phyloP scores from a whole-genome alignment of 2,888 invertebrate genomes.

The Netelia melanura region DNA sequence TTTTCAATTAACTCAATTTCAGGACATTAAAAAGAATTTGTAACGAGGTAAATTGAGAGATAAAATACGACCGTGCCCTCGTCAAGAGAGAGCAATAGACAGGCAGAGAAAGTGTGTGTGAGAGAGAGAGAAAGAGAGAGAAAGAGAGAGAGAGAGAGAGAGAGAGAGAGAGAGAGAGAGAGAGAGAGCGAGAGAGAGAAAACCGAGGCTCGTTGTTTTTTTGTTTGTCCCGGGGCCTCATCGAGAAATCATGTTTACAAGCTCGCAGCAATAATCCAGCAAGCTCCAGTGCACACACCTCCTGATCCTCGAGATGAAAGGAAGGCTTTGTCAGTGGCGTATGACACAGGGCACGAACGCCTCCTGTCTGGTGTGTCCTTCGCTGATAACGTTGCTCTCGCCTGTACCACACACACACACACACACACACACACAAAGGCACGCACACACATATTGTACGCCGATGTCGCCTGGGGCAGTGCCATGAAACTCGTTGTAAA shows the following conservation, averaged over 20 bases:
- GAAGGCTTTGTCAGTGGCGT: conserved; percentile 30
- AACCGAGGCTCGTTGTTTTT: background rate
- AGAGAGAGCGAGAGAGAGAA: background rate
- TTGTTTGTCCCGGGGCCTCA: conserved; percentile 14
- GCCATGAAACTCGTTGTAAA: conserved; percentile 45
- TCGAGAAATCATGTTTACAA: conserved; percentile 47
- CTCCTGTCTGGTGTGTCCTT: conserved; percentile 35
- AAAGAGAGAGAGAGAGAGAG: background rate
- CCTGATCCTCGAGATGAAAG: conserved; percentile 57
- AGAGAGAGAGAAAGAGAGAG: background rate
- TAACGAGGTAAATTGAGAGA: no score
- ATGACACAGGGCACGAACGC: conserved; percentile 30
- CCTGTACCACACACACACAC: background rate
- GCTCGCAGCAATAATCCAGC: conserved; percentile 27
- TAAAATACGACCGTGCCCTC: no score
- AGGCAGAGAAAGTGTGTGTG: background rate
- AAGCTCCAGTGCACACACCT: conserved; percentile 3
- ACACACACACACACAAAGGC: background rate
- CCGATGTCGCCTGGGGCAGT: conserved; percentile 19
- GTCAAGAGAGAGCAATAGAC: no score
- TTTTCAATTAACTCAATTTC: no score
- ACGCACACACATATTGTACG: conserved; percentile 7
- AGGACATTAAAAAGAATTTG: no score
- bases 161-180: background rate
- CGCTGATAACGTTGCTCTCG: background rate